Evolutionary conservation across 2,888 invertebrate species (phyloP).

Genomic region (Drosophila nigricruria): DNA sequence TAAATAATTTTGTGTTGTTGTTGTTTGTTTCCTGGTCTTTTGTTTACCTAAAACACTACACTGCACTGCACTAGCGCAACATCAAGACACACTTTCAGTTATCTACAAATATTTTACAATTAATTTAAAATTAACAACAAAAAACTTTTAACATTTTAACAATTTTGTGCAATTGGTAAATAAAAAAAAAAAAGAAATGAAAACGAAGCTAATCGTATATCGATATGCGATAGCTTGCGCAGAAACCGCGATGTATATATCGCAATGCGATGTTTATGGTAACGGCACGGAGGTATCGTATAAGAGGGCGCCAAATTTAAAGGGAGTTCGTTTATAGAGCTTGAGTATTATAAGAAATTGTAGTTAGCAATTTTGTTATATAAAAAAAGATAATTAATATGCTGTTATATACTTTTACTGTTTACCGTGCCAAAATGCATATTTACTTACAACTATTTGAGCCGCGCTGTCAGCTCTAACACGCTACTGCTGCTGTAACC

Average conservation of each 20-base stretch:
- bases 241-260: constrained; percentile 11
- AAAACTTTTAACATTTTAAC: constrained; percentile 36
- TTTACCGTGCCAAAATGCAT: background rate
- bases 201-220: constrained; percentile 15
- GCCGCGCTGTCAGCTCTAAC: background rate
- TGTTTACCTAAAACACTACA: constrained; percentile 34
- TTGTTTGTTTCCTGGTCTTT: background rate
- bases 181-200: background rate
- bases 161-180: constrained; percentile 28
- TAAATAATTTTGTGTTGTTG: constrained; percentile 8
- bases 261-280: background rate
- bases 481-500: background rate
- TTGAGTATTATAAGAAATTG: background rate
- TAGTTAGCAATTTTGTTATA: background rate
- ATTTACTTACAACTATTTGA: background rate
- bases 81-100: constrained; percentile 1
- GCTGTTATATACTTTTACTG: background rate
- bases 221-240: constrained; percentile 1
- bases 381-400: background rate
- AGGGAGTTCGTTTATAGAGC: no score
- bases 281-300: background rate
- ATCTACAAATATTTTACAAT: background rate
- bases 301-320: background rate
- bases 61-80: constrained; percentile 8
- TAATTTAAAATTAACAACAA: constrained; percentile 15